Evolutionary conservation across 53 echinoderm and acorn worm species (phyloP), one percentile per base, ranked within the genome.

Genomic region (Actinopyga echinites): DNA sequence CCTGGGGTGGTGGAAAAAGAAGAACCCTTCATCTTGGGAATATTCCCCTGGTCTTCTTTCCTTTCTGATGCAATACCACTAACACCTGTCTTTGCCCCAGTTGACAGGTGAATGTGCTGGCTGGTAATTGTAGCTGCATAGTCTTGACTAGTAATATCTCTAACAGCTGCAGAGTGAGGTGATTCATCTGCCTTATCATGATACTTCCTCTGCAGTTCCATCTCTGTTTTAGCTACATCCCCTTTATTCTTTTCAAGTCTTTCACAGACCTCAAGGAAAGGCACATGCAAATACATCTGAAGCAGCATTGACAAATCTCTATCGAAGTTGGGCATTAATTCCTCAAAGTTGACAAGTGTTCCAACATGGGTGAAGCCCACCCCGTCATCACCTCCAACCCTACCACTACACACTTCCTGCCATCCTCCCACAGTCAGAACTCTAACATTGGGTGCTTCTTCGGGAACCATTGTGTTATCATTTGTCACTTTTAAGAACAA

Each of bases 221-320:
- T 31, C 31, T 77, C 77, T 55, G 77, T 33, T 77, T 8, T 11
- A 9, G 13, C 33, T 45, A 54, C 44, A 30, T 77, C 15, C 44
- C 34, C 77, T 30, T 49, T 24, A 31, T 77, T 77, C 3, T 29
- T 56, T 32, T 77, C 77, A 28, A 77, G 32, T 13, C 53, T 26
- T 55, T 31, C 77, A 77, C 77, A 77, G 17, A 77, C 77, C 49
- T 77, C 56, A 6, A 55, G 12, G 6, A 53, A 77, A 8, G 77
- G 30, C 25, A 77, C 56, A 31, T 77, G 55, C 8, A 29, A 8
- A 49, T 77, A 32, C 29, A n/a, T 3, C 32, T 77, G 54, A 19
- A 77, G 56, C 25, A 77, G 56, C 3, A 54, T 28, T 55, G 77
- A 26, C 7, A 77, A 20, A 30, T 77, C 45, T 30, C 54, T 12